Evolutionary conservation across 2,113 vertebrate species (phyloP).

Genomic region (Hystrix brachyura): DNA sequence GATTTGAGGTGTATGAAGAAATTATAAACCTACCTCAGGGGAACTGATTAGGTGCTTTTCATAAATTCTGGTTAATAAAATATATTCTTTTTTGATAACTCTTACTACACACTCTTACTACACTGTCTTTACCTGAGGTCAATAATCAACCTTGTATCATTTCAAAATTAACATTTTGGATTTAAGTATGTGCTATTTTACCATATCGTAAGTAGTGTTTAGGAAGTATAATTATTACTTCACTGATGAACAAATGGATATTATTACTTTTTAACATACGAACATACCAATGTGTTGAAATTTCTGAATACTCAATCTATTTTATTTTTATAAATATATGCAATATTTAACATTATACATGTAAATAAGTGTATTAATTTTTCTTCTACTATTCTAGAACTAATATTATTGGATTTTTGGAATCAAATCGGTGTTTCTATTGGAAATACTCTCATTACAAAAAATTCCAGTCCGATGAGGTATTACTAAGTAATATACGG

Average conservation of each 20-base stretch:
- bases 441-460: background rate
- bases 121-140: background rate
- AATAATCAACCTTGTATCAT: background rate
- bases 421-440: background rate
- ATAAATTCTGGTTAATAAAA: slow-evolving; percentile 1
- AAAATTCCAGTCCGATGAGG: background rate
- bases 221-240: background rate
- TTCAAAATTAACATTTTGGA: background rate
- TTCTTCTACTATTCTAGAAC: background rate
- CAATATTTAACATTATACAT: background rate
- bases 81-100: background rate
- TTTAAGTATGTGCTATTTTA: slow-evolving; percentile 16
- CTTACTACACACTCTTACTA: background rate
- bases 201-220: background rate
- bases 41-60: background rate
- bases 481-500: slow-evolving; percentile 1
- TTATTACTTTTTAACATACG: background rate
- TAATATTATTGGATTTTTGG: background rate
- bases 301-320: background rate
- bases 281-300: background rate
- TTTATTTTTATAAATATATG: background rate
- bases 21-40: background rate
- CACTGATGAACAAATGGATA: slow-evolving; percentile 4
- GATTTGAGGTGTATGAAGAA: background rate
- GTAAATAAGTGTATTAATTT: slow-evolving; percentile 25